phyloP scores from a whole-genome alignment of 2,888 invertebrate species.

The Trissolcus japonicus region DNA sequence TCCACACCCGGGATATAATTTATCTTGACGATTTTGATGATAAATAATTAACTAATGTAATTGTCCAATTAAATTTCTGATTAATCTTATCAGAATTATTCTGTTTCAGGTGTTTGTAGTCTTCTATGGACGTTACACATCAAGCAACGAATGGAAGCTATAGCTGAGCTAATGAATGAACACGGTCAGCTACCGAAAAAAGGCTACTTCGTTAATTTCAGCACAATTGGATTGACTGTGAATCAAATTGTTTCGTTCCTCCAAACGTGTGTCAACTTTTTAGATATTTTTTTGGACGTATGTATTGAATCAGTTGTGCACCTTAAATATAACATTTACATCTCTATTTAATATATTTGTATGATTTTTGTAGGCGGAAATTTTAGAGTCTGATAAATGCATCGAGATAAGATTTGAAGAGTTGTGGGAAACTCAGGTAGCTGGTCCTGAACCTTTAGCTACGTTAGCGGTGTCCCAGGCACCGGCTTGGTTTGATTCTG shows the following conservation, averaged over 20 bases:
- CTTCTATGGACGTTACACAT: slow-evolving; percentile 94
- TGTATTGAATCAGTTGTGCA: background rate
- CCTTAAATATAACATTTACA: background rate
- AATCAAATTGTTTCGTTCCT: slow-evolving; percentile 77
- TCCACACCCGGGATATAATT: background rate
- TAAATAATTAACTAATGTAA: background rate
- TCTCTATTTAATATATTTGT: slow-evolving; percentile 32
- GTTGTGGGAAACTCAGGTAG: slow-evolving; percentile 81
- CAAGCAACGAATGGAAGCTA: slow-evolving; percentile 86
- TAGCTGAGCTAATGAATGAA: slow-evolving; percentile 87
- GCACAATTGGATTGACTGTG: slow-evolving; percentile 81
- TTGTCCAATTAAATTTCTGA: background rate
- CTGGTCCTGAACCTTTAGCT: slow-evolving; percentile 82
- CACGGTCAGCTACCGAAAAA: slow-evolving; percentile 91
- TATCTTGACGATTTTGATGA: background rate
- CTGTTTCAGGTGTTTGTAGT: slow-evolving; percentile 83
- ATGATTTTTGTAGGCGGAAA: slow-evolving; percentile 72
- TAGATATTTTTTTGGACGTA: slow-evolving; percentile 80
- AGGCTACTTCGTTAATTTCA: slow-evolving; percentile 85
- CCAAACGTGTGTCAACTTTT: slow-evolving; percentile 76
- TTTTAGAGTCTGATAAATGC: slow-evolving; percentile 75
- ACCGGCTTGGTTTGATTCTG: slow-evolving; percentile 84
- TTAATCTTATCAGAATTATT: background rate
- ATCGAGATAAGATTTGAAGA: slow-evolving; percentile 79
- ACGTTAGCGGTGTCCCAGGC: slow-evolving; percentile 88